A percentile compares a stretch with the other conserved stretches of the same genome.
Evolutionary conservation across 1,140 invertebrate species (phyloP).

Genomic region (Orius laevigatus): DNA sequence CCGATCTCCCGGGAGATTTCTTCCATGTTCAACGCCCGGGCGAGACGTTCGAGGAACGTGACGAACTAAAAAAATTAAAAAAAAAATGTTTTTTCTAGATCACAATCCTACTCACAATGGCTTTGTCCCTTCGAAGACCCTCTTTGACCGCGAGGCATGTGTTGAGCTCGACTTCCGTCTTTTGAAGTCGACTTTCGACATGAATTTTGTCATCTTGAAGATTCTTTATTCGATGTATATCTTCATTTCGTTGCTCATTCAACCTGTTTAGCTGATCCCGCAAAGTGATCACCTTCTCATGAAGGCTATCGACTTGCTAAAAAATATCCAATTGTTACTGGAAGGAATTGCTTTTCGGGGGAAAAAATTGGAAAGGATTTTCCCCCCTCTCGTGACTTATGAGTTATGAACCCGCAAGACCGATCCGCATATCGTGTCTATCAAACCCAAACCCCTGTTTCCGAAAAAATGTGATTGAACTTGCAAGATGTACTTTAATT

Average conservation of each 20-base stretch:
- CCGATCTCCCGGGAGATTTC: slow-evolving; percentile 60
- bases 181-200: slow-evolving; percentile 47
- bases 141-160: slow-evolving; percentile 43
- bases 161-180: slow-evolving; percentile 51
- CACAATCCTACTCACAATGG: slow-evolving; percentile 19
- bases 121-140: slow-evolving; percentile 46
- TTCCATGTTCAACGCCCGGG: slow-evolving; percentile 54
- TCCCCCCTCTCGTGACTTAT: too few species aligned
- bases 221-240: slow-evolving; percentile 37
- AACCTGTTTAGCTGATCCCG: slow-evolving; percentile 43
- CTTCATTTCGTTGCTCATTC: slow-evolving; percentile 43
- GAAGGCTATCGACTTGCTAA: slow-evolving; percentile 50
- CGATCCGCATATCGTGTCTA: too few species aligned
- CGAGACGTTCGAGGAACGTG: slow-evolving; percentile 53
- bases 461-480: too few species aligned
- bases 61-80: slow-evolving; percentile 36
- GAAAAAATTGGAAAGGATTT: too few species aligned
- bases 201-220: slow-evolving; percentile 51
- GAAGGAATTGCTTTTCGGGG: too few species aligned
- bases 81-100: background rate
- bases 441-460: too few species aligned
- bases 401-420: too few species aligned
- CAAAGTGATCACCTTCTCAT: slow-evolving; percentile 46
- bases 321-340: too few species aligned
- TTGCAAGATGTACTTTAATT: too few species aligned